Evolutionary conservation across 2,888 invertebrate species (phyloP).

Genomic region (Nysson spinosus): DNA sequence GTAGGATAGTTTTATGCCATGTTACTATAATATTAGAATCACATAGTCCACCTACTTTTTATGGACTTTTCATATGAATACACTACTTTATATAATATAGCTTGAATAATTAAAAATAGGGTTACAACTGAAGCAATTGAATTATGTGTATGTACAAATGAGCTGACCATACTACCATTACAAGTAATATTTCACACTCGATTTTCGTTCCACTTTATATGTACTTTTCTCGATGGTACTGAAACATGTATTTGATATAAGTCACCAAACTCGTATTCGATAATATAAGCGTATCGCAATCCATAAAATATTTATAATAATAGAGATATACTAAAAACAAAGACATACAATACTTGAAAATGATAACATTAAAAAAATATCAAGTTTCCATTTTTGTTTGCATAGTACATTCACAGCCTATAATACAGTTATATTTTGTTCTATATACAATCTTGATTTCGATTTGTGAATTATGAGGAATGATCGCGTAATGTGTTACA

Average conservation of each 20-base stretch:
- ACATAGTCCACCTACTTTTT: not conserved
- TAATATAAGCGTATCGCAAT: too few relatives aligned
- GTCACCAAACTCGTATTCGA: too few relatives aligned
- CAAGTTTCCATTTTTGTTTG: conserved; percentile 13
- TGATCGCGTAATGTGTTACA: conserved; percentile 14
- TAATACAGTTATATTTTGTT: conserved; percentile 39
- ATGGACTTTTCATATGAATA: too few relatives aligned
- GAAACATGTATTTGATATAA: too few relatives aligned
- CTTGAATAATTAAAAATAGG: too few relatives aligned
- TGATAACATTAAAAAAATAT: conserved; percentile 30
- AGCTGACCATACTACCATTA: not conserved
- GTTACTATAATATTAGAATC: too few relatives aligned
- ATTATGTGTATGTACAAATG: too few relatives aligned
- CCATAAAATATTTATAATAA: conserved; percentile 1
- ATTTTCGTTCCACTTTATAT: too few relatives aligned
- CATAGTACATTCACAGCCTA: conserved; percentile 56
- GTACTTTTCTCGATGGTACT: too few relatives aligned
- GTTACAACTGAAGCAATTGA: too few relatives aligned
- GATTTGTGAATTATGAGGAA: conserved; percentile 28
- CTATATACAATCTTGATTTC: conserved; percentile 47
- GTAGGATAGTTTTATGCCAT: too few relatives aligned
- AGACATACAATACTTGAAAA: conserved; percentile 5
- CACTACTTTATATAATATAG: too few relatives aligned
- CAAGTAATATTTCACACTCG: not conserved
- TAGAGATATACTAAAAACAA: not conserved